Evolutionary conservation across 2,113 vertebrate species (phyloP).

Genomic region (Pica pica): DNA sequence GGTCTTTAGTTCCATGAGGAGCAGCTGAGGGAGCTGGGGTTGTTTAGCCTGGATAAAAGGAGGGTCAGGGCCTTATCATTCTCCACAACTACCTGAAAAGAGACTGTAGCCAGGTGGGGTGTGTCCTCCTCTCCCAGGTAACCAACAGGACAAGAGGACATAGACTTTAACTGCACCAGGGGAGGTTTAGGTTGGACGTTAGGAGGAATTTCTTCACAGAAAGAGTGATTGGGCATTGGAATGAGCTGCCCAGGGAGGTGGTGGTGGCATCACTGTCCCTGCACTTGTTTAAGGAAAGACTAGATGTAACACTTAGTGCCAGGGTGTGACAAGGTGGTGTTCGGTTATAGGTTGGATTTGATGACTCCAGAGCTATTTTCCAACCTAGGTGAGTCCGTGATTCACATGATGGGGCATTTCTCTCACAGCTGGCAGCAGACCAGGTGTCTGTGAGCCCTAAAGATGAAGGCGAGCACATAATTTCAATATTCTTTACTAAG

Average conservation of each 20-base stretch:
- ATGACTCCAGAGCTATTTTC: background rate
- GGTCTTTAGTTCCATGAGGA: background rate
- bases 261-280: background rate
- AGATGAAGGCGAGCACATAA: background rate
- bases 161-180: background rate
- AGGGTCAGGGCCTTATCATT: background rate
- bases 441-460: background rate
- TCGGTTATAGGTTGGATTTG: accelerated
- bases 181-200: too few relatives aligned
- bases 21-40: background rate
- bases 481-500: background rate
- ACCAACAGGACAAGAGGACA: background rate
- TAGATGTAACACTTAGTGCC: background rate
- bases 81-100: background rate
- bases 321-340: background rate
- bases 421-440: background rate
- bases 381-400: accelerated
- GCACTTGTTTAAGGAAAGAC: background rate
- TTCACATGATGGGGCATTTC: background rate
- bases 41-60: background rate
- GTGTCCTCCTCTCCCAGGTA: background rate
- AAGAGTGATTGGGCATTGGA: background rate
- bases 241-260: too few relatives aligned
- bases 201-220: background rate
- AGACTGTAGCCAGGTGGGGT: background rate